These are phyloP conservation scores for Chloroclystis v-ata DNA, from an alignment of 2,888 invertebrate species.

Conservation along the genomic window DNA sequence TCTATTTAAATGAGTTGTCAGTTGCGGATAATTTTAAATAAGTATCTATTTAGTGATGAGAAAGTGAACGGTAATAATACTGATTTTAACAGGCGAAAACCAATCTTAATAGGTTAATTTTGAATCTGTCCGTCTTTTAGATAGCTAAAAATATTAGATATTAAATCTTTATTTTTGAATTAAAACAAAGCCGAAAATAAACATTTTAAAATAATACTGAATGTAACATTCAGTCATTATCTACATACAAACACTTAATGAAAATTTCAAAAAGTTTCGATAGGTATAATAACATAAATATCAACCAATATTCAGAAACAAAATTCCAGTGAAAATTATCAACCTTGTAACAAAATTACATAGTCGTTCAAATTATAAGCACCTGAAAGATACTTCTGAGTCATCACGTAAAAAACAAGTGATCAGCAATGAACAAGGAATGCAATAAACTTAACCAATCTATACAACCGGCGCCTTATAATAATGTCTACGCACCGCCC, in stretches of 20 bases:
- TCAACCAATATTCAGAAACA: too few relatives aligned
- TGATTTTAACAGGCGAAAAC: too few relatives aligned
- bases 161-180: too few relatives aligned
- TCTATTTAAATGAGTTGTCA: slow-evolving; percentile 67
- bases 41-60: not conserved
- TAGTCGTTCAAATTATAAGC: not conserved
- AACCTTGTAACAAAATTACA: not conserved
- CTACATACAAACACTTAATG: too few relatives aligned
- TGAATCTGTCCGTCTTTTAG: too few relatives aligned
- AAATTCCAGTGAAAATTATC: not conserved
- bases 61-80: not conserved
- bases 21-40: not conserved
- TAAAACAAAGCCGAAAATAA: too few relatives aligned
- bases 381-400: not conserved
- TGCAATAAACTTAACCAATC: slow-evolving; percentile 62
- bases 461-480: slow-evolving; percentile 61
- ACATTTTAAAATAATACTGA: too few relatives aligned
- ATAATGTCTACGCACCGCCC: slow-evolving; percentile 51
- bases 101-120: too few relatives aligned
- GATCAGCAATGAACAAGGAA: slow-evolving; percentile 35
- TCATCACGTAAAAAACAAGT: slow-evolving; percentile 18
- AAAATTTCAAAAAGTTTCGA: too few relatives aligned
- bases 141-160: too few relatives aligned
- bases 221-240: too few relatives aligned
- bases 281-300: too few relatives aligned